A percentile compares a stretch with the other conserved stretches of the same genome.
These are phyloP conservation scores for Incurvaria masculella DNA, from an alignment of 2,888 invertebrate genomes.

Conservation along the genomic window DNA sequence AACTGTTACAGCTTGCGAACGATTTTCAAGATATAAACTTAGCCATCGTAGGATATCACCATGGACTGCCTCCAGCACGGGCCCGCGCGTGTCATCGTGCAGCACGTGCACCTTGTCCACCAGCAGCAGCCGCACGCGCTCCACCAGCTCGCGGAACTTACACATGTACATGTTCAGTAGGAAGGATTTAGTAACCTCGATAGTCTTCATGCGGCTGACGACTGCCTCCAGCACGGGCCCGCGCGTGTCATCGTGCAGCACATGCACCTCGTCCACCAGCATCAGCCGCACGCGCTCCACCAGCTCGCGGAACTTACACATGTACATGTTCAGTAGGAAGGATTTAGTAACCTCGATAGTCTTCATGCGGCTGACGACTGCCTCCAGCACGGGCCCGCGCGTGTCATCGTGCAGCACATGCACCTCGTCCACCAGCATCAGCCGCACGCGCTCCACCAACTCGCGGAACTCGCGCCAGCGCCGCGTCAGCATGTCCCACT, in stretches of 20 bases:
- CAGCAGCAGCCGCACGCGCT: conserved; percentile 62
- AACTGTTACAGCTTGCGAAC: conserved; percentile 1
- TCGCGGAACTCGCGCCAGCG: conserved; percentile 66
- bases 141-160: conserved; percentile 58
- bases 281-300: conserved; percentile 64
- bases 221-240: conserved; percentile 79
- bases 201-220: conserved; percentile 77
- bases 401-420: conserved; percentile 70
- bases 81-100: conserved; percentile 68
- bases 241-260: conserved; percentile 66
- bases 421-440: conserved; percentile 75
- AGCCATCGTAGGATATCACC: conserved; percentile 1
- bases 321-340: no score
- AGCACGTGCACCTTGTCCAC: conserved; percentile 79
- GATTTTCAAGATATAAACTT: not conserved
- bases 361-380: conserved; percentile 79
- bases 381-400: conserved; percentile 75
- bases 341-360: conserved; percentile 66
- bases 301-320: conserved; percentile 59
- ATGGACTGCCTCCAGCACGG: conserved; percentile 69
- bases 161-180: no score
- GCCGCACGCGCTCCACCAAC: conserved; percentile 59
- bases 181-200: no score
- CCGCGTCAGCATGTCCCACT: conserved; percentile 79
- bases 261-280: conserved; percentile 76